phyloP scores from a whole-genome alignment of 2,113 vertebrate species.

The Copsychus sechellarum region DNA sequence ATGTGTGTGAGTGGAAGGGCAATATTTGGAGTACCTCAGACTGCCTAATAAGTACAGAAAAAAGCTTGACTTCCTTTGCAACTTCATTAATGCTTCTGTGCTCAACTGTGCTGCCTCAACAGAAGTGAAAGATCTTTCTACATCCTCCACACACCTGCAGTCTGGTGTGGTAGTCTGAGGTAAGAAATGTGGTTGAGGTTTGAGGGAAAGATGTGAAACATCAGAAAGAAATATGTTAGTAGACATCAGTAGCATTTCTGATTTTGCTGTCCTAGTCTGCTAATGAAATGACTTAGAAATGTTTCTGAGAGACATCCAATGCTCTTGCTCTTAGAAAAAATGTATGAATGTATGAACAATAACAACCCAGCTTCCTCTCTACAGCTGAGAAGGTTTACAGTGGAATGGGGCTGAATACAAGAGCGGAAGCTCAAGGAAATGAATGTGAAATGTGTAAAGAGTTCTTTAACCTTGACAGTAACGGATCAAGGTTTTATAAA shows the following conservation, averaged over 20 bases:
- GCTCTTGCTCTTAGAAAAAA: background rate
- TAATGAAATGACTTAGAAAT: background rate
- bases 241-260: background rate
- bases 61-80: background rate
- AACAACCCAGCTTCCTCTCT: background rate
- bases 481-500: background rate
- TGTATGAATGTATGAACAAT: background rate
- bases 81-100: background rate
- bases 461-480: background rate
- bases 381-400: background rate
- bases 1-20: background rate
- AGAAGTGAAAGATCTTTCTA: constrained; percentile 26
- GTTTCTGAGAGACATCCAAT: background rate
- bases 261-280: background rate
- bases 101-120: background rate
- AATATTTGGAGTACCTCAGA: background rate
- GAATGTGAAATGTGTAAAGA: background rate
- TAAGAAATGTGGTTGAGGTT: background rate
- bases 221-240: background rate
- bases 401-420: background rate
- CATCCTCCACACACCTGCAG: constrained; percentile 29
- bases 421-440: background rate
- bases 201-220: background rate
- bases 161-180: background rate
- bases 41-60: background rate